Conservation (phyloP, 2,888 invertebrate genomes). For the Altica lythri region DNA sequence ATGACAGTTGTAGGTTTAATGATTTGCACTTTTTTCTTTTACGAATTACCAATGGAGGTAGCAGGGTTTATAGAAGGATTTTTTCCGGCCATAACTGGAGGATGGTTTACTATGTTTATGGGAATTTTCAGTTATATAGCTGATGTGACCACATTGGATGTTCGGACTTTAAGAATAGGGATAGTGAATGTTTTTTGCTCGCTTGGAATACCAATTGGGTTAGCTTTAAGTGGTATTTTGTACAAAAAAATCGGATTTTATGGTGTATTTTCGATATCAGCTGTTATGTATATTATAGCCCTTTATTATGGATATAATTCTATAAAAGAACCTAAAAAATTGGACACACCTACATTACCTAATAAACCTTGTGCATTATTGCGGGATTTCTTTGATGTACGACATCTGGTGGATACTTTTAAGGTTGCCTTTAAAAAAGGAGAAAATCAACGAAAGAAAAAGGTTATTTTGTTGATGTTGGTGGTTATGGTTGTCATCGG, state of each 20-base stretch:
- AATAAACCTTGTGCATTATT: constrained; percentile 62
- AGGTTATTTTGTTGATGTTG: constrained; percentile 78
- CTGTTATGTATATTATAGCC: constrained; percentile 73
- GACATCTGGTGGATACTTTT: constrained; percentile 77
- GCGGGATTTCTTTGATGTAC: constrained; percentile 75
- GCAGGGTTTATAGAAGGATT: constrained; percentile 80
- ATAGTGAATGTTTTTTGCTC: constrained; percentile 89
- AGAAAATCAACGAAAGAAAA: constrained; percentile 71
- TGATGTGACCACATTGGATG: constrained; percentile 82
- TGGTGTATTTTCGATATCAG: constrained; percentile 80
- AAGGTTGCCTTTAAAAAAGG: constrained; percentile 80
- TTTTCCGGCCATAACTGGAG: constrained; percentile 81
- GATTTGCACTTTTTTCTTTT: constrained; percentile 78
- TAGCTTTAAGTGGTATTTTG: constrained; percentile 83
- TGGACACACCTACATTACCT: constrained; percentile 59
- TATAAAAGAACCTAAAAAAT: constrained; percentile 70
- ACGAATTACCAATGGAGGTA: constrained; percentile 79
- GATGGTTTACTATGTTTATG: constrained; percentile 91
- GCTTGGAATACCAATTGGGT: constrained; percentile 86
- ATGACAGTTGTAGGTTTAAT: constrained; percentile 78
- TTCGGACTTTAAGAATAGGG: constrained; percentile 82
- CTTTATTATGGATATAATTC: constrained; percentile 75
- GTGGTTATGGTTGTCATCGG: constrained; percentile 85
- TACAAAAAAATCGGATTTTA: constrained; percentile 79
- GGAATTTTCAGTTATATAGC: constrained; percentile 88